Conservation (phyloP, 2,113 vertebrate genomes). For the Sitta europaea region DNA sequence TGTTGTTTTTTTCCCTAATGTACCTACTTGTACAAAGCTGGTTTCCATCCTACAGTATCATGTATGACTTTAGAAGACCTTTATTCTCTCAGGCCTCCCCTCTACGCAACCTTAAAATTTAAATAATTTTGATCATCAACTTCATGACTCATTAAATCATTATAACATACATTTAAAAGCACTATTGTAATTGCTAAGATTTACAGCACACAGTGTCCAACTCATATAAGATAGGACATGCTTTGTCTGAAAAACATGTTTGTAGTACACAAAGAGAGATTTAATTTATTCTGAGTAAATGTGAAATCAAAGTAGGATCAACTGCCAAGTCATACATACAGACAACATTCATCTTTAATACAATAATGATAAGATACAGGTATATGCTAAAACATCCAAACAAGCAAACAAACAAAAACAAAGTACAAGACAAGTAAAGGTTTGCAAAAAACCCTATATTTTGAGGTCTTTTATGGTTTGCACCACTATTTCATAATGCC, state of each 20-base stretch:
- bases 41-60: not conserved
- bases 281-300: not conserved
- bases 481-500: not conserved
- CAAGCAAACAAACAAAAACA: not conserved
- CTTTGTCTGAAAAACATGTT: not conserved
- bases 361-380: not conserved
- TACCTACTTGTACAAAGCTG: not conserved
- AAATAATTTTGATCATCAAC: conserved; percentile 18
- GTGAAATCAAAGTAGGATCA: not conserved
- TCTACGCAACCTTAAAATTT: not conserved
- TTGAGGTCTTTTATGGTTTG: not conserved
- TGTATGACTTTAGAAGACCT: not conserved
- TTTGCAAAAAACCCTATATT: not conserved
- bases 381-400: not conserved
- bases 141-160: conserved; percentile 2
- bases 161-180: conserved; percentile 28
- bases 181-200: not conserved
- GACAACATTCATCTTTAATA: not conserved
- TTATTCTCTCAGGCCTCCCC: not conserved
- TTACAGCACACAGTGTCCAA: not conserved
- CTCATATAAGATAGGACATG: not conserved
- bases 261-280: not conserved
- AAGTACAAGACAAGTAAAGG: not conserved
- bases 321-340: not conserved
- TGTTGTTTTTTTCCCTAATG: not conserved